phyloP scores from a whole-genome alignment of 2,113 vertebrate species.

The Polyodon spathula region DNA sequence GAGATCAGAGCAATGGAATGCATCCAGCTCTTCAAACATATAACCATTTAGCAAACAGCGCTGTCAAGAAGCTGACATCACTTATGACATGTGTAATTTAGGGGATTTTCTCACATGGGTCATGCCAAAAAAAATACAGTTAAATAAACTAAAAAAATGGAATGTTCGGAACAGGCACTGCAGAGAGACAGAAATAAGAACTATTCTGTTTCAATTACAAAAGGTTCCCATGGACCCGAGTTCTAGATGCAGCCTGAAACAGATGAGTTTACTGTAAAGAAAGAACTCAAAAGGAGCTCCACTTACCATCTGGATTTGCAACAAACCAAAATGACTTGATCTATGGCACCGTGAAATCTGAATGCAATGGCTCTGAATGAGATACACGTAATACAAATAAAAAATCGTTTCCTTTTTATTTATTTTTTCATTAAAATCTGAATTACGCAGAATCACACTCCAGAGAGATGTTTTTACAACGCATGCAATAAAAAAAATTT shows the following conservation, averaged over 20 bases:
- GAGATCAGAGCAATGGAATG: constrained; percentile 54
- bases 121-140: constrained; percentile 58
- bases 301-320: neutral
- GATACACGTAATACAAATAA: no score
- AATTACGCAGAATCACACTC: no score
- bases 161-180: constrained; percentile 40
- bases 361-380: no score
- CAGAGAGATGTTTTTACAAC: no score
- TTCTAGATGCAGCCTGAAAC: neutral
- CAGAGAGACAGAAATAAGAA: constrained; percentile 50
- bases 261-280: neutral
- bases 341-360: no score
- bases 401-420: no score
- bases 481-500: no score
- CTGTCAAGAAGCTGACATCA: constrained; percentile 42
- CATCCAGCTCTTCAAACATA: constrained; percentile 46
- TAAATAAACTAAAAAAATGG: constrained; percentile 53
- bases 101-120: constrained; percentile 55
- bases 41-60: constrained; percentile 42
- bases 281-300: neutral
- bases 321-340: neutral
- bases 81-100: constrained; percentile 60
- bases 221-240: neutral
- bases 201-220: constrained; percentile 42
- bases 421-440: no score